phyloP scores from a whole-genome alignment of 1,140 invertebrate genomes.

The Zaprionus tsacasi region DNA sequence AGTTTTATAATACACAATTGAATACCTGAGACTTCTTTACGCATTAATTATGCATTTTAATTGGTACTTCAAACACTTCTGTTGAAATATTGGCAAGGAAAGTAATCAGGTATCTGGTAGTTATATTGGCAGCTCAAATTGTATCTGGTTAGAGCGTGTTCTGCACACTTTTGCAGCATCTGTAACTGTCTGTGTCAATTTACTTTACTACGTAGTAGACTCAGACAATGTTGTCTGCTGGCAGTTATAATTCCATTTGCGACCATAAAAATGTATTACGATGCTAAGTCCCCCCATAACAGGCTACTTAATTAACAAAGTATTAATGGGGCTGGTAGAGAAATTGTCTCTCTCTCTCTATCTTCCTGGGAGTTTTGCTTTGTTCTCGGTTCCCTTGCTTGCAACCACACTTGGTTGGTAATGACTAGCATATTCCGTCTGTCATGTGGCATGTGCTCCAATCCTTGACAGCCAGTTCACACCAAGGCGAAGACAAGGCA shows the following conservation, averaged over 20 bases:
- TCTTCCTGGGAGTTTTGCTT: neutral
- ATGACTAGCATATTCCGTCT: conserved; percentile 24
- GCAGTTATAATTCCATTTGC: conserved; percentile 70
- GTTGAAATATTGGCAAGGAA: neutral
- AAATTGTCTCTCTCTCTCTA: conserved; percentile 8
- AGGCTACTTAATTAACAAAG: conserved; percentile 66
- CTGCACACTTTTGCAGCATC: neutral
- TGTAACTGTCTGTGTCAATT: conserved; percentile 5
- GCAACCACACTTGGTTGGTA: neutral
- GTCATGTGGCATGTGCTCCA: conserved; percentile 35
- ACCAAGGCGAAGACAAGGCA: neutral
- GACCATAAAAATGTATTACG: conserved; percentile 71
- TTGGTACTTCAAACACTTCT: neutral
- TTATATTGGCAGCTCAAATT: neutral
- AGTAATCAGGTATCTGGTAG: neutral
- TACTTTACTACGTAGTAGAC: neutral
- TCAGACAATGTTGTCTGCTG: conserved; percentile 21
- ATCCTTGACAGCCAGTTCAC: conserved; percentile 17
- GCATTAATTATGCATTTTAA: neutral
- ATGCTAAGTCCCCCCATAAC: conserved; percentile 62
- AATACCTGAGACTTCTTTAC: neutral
- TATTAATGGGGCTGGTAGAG: conserved; percentile 43
- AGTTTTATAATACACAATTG: neutral
- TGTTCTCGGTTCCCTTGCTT: neutral
- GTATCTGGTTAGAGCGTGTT: neutral